Conservation (phyloP, 2,113 vertebrate species). For the Macquaria ambigua region DNA sequence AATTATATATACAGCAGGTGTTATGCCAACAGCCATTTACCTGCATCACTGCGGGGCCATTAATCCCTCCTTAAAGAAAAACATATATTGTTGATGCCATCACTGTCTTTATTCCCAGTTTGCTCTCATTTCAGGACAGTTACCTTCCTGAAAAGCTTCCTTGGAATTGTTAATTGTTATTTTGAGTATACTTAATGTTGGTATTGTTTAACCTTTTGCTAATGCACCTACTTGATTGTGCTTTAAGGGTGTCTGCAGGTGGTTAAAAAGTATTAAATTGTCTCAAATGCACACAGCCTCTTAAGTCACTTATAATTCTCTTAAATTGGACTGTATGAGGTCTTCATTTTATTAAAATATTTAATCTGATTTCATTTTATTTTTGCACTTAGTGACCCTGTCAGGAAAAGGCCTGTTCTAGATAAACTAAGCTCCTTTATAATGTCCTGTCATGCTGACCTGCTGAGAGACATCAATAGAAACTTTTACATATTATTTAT, state of each 20-base stretch:
- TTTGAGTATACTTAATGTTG: background rate
- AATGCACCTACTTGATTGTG: background rate
- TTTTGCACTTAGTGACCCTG: background rate
- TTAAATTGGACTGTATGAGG: background rate
- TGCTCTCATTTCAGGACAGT: too few species aligned
- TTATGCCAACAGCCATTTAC: conserved; percentile 2
- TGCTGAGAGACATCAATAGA: background rate
- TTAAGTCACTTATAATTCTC: background rate
- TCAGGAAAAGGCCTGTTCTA: background rate
- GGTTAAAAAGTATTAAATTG: conserved; percentile 1
- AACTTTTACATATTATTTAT: background rate
- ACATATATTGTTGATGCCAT: background rate
- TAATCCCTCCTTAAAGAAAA: conserved; percentile 4
- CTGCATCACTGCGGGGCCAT: conserved; percentile 2
- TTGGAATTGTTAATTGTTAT: background rate
- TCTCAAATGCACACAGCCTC: background rate
- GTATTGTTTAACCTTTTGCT: background rate
- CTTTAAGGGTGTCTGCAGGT: background rate
- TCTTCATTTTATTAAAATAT: background rate
- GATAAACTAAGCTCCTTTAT: background rate
- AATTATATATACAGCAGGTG: background rate
- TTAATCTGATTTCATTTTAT: background rate
- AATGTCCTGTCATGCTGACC: background rate
- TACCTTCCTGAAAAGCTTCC: background rate
- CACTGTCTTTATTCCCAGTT: background rate